Evolutionary conservation across 2,888 invertebrate genomes (phyloP).

Genomic region (Campoletis raptor): DNA sequence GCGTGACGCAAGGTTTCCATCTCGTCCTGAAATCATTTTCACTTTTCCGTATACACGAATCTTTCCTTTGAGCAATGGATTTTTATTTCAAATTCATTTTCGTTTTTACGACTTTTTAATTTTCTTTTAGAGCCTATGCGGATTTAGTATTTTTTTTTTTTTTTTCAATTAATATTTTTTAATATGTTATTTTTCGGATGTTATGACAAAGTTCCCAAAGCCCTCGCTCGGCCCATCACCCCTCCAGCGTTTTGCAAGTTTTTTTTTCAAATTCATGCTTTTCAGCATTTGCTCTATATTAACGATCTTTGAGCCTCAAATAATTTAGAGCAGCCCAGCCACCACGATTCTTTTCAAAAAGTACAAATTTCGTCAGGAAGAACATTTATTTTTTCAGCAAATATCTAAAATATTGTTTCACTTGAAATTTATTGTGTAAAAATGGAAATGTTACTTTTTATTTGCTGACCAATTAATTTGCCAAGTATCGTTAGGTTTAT

Average conservation of each 20-base stretch:
- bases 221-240: slow-evolving; percentile 63
- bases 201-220: slow-evolving; percentile 58
- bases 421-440: too few species aligned
- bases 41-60: slow-evolving; percentile 58
- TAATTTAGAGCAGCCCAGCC: slow-evolving; percentile 46
- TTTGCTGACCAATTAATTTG: background rate
- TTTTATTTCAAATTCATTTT: slow-evolving; percentile 1
- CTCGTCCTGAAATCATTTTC: slow-evolving; percentile 88
- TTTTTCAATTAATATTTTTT: slow-evolving; percentile 14
- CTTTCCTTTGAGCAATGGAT: background rate
- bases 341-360: slow-evolving; percentile 25
- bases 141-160: slow-evolving; percentile 12
- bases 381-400: background rate
- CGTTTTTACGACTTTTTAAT: background rate
- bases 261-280: background rate
- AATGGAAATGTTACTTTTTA: background rate
- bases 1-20: slow-evolving; percentile 91
- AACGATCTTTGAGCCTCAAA: slow-evolving; percentile 12
- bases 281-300: slow-evolving; percentile 25
- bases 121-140: slow-evolving; percentile 47
- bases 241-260: slow-evolving; percentile 38
- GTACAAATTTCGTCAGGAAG: slow-evolving; percentile 33
- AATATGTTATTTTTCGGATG: slow-evolving; percentile 12
- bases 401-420: background rate
- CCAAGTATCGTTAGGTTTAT: too few species aligned